These are phyloP conservation scores for Hylomyscus alleni DNA, from an alignment of 2,797 vertebrate genomes.

Conservation along the genomic window DNA sequence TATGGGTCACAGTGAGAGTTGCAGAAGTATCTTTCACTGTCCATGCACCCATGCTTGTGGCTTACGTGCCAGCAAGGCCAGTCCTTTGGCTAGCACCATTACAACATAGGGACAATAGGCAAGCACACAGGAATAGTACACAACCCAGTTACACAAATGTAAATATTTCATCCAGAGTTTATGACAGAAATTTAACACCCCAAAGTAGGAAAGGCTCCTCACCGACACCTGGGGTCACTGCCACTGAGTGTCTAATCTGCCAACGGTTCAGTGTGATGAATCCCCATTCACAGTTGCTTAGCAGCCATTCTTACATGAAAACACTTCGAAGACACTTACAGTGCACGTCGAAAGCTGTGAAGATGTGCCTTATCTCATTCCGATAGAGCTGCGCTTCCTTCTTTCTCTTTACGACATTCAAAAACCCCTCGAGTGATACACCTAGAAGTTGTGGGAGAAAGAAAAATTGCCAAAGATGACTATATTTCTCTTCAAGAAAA, in stretches of 20 bases:
- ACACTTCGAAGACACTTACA: slow-evolving; percentile 82
- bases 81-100: neutral
- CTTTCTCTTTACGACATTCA: slow-evolving; percentile 87
- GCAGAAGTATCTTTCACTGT: neutral
- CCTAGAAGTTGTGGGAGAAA: slow-evolving; percentile 81
- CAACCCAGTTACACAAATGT: neutral
- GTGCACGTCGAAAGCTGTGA: slow-evolving; percentile 89
- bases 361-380: slow-evolving; percentile 88
- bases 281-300: neutral
- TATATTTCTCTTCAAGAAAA: slow-evolving; percentile 37
- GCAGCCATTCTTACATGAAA: slow-evolving; percentile 6
- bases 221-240: neutral
- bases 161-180: slow-evolving; percentile 11
- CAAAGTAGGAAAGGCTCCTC: neutral
- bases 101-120: neutral
- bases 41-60: neutral
- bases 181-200: slow-evolving; percentile 58
- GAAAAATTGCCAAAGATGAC: neutral
- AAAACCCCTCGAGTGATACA: slow-evolving; percentile 87
- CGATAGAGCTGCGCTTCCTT: slow-evolving; percentile 82
- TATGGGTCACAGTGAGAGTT: neutral
- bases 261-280: neutral
- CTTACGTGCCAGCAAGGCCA: neutral
- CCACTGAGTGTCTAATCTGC: neutral
- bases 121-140: neutral